phyloP scores from a whole-genome alignment of 92 coral and sea anemone species.

The Porites lobata region DNA sequence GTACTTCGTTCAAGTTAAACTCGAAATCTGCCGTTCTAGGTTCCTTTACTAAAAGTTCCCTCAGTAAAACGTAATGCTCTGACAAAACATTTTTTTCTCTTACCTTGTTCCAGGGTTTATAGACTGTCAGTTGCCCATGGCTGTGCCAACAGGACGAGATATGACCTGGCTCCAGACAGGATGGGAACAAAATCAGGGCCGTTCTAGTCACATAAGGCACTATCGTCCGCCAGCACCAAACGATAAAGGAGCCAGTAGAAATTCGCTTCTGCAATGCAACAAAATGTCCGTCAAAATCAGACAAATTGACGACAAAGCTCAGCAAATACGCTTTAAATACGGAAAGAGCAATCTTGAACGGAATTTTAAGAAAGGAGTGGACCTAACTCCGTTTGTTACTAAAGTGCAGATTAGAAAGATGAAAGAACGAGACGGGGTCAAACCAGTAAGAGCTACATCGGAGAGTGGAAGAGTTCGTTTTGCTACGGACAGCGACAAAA shows the following conservation, averaged over 20 bases:
- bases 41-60: not conserved
- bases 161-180: conserved; percentile 44
- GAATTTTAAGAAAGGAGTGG: conserved; percentile 9
- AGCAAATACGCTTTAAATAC: conserved; percentile 44
- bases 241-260: conserved; percentile 44
- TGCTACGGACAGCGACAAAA: not conserved
- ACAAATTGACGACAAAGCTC: conserved; percentile 22
- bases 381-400: conserved; percentile 73
- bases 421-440: not conserved
- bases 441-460: not conserved
- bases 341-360: conserved; percentile 11
- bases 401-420: conserved; percentile 79
- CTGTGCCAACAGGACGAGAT: conserved; percentile 31
- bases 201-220: conserved; percentile 48
- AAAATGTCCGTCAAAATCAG: conserved; percentile 56
- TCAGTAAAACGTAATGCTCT: not conserved
- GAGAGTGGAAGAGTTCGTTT: not conserved
- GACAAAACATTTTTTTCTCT: not conserved
- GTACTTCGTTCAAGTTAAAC: no score
- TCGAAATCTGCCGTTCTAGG: no score
- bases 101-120: conserved; percentile 5
- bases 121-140: not conserved
- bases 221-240: conserved; percentile 28
- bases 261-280: conserved; percentile 58
- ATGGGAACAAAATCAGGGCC: conserved; percentile 51